Evolutionary conservation across 2,113 vertebrate genomes (phyloP).

Genomic region (Thunnus maccoyii): DNA sequence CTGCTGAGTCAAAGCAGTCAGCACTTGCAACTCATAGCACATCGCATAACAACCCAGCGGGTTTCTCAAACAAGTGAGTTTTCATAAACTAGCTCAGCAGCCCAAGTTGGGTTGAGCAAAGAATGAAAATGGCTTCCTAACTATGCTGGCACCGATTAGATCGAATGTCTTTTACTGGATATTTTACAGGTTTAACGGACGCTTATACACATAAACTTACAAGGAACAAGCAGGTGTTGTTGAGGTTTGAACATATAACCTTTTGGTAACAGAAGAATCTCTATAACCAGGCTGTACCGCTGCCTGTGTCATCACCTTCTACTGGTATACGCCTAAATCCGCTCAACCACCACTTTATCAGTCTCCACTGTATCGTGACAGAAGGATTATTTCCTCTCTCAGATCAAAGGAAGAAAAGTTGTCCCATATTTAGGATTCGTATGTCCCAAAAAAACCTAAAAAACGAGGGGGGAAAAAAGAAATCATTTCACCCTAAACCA

Average conservation of each 20-base stretch:
- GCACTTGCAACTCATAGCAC: constrained; percentile 29
- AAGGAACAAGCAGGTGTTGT: background rate
- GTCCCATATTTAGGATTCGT: constrained; percentile 56
- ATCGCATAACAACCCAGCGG: constrained; percentile 16
- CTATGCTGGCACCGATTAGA: background rate
- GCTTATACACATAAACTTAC: background rate
- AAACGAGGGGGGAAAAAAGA: constrained; percentile 3
- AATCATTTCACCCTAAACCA: constrained; percentile 67
- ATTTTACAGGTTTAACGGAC: constrained; percentile 5
- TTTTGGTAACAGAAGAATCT: constrained; percentile 19
- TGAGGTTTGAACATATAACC: constrained; percentile 2
- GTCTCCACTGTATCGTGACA: constrained; percentile 47
- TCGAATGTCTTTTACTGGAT: background rate
- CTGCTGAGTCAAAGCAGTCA: constrained; percentile 69
- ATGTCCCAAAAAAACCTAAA: constrained; percentile 15
- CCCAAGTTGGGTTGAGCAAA: background rate
- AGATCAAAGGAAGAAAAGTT: constrained; percentile 63
- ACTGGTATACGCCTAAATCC: constrained; percentile 25
- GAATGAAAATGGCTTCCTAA: background rate
- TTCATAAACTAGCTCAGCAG: constrained; percentile 4
- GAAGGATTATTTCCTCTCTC: constrained; percentile 50
- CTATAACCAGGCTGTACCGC: constrained; percentile 14
- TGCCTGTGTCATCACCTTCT: constrained; percentile 38
- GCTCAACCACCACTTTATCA: constrained; percentile 43
- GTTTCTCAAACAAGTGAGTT: constrained; percentile 10